A percentile compares a stretch with the other conserved stretches of the same genome.
Conservation (phyloP, 2,888 invertebrate species). For the Meganola albula region DNA sequence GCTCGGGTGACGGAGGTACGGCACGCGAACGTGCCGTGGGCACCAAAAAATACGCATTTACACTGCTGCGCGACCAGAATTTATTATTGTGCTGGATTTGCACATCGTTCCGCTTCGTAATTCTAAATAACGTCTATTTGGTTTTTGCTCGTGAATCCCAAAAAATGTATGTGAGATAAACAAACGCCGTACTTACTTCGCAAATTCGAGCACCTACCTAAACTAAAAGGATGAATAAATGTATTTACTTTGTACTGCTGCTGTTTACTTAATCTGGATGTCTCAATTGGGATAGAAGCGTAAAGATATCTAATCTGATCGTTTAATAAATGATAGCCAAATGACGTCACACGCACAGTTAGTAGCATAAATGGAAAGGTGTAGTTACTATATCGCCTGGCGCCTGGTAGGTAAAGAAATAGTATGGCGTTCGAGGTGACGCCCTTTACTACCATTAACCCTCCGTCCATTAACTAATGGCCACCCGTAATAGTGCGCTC, state of each 20-base stretch:
- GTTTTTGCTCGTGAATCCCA: too few relatives aligned
- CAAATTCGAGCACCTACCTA: too few relatives aligned
- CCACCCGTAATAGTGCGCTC: conserved; percentile 41
- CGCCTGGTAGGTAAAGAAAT: conserved; percentile 14
- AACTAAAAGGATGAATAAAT: too few relatives aligned
- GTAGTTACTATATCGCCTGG: conserved; percentile 24
- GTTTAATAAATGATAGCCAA: neutral
- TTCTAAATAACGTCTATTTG: neutral
- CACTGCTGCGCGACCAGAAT: too few relatives aligned
- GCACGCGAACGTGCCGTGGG: too few relatives aligned
- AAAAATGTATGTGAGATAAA: too few relatives aligned
- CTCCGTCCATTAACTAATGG: conserved; percentile 66
- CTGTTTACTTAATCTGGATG: neutral
- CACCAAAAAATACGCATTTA: too few relatives aligned
- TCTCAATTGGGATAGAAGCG: neutral
- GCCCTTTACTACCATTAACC: conserved; percentile 44
- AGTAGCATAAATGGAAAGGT: conserved; percentile 9
- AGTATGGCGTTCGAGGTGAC: conserved; percentile 31
- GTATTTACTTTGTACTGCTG: neutral
- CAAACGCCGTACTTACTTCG: too few relatives aligned
- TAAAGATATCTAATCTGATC: neutral
- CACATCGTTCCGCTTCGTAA: neutral
- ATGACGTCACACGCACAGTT: conserved; percentile 1
- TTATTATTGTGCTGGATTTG: neutral
- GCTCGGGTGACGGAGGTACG: too few relatives aligned